Percentiles rank a stretch among this genome's conserved stretches.
These are phyloP conservation scores for Melospiza melodia DNA, from an alignment of 2,113 vertebrate species.

Conservation along the genomic window DNA sequence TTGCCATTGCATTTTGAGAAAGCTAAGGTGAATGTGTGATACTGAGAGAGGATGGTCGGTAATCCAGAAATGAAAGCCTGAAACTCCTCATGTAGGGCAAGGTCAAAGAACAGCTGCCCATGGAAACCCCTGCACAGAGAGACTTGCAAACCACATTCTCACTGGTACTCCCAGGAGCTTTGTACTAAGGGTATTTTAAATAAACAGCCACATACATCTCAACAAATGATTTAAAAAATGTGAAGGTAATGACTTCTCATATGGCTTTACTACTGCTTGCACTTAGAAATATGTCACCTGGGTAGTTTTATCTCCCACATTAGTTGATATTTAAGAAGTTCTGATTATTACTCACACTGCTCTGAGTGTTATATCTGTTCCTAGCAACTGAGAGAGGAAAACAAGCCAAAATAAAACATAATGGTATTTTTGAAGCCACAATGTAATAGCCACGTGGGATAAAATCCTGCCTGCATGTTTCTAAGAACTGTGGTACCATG, in stretches of 20 bases:
- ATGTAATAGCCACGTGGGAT: not conserved
- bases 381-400: constrained; percentile 36
- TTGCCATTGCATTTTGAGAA: constrained; percentile 50
- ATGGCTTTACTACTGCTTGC: not conserved
- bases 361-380: not conserved
- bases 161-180: not conserved
- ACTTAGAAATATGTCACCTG: not conserved
- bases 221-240: not conserved
- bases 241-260: not conserved
- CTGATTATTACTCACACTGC: constrained; percentile 12
- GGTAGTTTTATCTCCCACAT: not conserved
- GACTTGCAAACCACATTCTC: not conserved
- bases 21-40: constrained; percentile 23
- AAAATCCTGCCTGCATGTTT: constrained; percentile 39
- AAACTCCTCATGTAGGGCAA: constrained; percentile 18
- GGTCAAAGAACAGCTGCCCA: constrained; percentile 17
- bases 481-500: not conserved
- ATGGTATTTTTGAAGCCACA: not conserved
- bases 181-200: not conserved
- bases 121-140: not conserved
- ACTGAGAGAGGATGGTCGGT: not conserved
- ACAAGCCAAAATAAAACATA: not conserved
- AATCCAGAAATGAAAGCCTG: constrained; percentile 35
- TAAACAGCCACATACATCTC: not conserved
- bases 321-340: constrained; percentile 37